These are phyloP conservation scores for Limnephilus rhombicus DNA, from an alignment of 2,888 invertebrate genomes.

Conservation along the genomic window DNA sequence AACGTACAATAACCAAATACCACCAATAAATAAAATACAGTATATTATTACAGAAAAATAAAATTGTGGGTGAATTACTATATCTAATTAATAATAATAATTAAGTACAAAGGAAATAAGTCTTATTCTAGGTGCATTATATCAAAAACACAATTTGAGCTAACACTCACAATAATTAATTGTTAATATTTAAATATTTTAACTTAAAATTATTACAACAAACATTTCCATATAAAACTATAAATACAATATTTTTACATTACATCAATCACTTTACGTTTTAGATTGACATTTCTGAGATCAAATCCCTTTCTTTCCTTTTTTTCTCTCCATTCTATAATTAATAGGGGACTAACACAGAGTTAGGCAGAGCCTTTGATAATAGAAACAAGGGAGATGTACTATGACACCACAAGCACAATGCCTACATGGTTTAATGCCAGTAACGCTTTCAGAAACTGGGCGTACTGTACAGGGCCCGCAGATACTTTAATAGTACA, in stretches of 20 bases:
- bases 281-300: background rate
- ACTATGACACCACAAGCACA: too few species aligned
- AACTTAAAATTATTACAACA: background rate
- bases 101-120: background rate
- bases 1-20: background rate
- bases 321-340: background rate
- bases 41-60: background rate
- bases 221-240: conserved; percentile 37
- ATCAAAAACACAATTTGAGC: conserved; percentile 28
- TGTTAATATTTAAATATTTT: conserved; percentile 19
- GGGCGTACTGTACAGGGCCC: too few species aligned
- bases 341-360: background rate
- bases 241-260: background rate
- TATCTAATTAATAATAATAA: background rate
- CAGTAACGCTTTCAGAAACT: too few species aligned
- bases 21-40: background rate
- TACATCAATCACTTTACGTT: background rate
- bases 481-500: too few species aligned
- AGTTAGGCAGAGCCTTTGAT: background rate
- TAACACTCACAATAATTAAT: conserved; percentile 3
- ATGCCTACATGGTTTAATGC: too few species aligned
- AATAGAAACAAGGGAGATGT: too few species aligned
- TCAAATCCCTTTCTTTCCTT: background rate
- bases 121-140: background rate
- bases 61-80: background rate